A percentile compares a stretch with the other conserved stretches of the same genome.
phyloP scores from a whole-genome alignment of 2,888 invertebrate genomes.

The Cerceris rybyensis region DNA sequence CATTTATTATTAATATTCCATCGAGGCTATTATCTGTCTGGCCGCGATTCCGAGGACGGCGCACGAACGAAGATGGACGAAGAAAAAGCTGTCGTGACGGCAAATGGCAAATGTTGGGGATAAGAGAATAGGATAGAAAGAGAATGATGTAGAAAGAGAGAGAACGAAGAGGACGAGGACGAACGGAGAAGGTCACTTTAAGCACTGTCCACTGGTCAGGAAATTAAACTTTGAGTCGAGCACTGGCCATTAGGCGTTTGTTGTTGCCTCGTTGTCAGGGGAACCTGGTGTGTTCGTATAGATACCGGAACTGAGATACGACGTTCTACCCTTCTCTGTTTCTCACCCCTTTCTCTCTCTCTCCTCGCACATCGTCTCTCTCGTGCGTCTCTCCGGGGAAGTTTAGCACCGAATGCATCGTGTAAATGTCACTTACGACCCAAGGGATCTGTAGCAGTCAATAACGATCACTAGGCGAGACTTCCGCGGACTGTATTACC shows the following conservation, averaged over 20 bases:
- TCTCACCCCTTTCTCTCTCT: slow-evolving; percentile 14
- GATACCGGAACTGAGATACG: slow-evolving; percentile 79
- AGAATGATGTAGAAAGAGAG: slow-evolving; percentile 4
- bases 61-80: slow-evolving; percentile 23
- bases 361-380: slow-evolving; percentile 1
- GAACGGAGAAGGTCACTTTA: slow-evolving; percentile 68
- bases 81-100: slow-evolving; percentile 30
- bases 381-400: slow-evolving; percentile 62
- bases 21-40: slow-evolving; percentile 44
- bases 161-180: slow-evolving; percentile 37
- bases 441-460: slow-evolving; percentile 67
- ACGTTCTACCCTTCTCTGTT: slow-evolving; percentile 54
- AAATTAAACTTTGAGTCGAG: slow-evolving; percentile 80
- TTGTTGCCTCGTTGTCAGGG: slow-evolving; percentile 79
- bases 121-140: slow-evolving; percentile 28
- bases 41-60: slow-evolving; percentile 34
- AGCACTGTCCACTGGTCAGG: slow-evolving; percentile 76
- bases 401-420: slow-evolving; percentile 71
- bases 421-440: slow-evolving; percentile 73
- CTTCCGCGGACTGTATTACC: slow-evolving; percentile 53
- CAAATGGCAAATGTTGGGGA: slow-evolving; percentile 16
- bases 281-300: slow-evolving; percentile 73
- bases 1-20: slow-evolving; percentile 63
- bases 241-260: slow-evolving; percentile 79
- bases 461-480: slow-evolving; percentile 63